Evolutionary conservation across 2,113 vertebrate species (phyloP).

Genomic region (Alouatta palliata): DNA sequence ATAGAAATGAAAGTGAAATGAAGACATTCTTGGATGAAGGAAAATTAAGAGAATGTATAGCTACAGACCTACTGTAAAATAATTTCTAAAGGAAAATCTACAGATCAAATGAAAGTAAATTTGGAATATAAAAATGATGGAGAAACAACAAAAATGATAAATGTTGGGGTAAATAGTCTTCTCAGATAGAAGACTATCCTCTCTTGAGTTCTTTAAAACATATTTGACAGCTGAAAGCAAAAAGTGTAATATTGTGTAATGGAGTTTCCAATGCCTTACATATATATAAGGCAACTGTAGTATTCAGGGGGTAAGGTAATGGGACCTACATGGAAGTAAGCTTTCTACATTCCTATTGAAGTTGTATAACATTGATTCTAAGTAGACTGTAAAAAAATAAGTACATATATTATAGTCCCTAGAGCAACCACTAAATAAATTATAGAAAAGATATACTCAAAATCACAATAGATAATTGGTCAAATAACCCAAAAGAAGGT

Average conservation of each 20-base stretch:
- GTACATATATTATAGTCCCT: not conserved
- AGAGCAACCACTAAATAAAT: not conserved
- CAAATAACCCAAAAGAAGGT: not conserved
- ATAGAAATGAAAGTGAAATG: not conserved
- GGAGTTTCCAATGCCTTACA: not conserved
- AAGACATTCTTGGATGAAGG: not conserved
- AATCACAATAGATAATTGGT: not conserved
- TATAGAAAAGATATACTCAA: not conserved
- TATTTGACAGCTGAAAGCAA: not conserved
- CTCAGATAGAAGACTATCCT: not conserved
- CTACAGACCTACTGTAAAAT: not conserved
- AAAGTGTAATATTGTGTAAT: not conserved
- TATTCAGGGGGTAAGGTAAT: not conserved
- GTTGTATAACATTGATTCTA: not conserved
- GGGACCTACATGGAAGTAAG: not conserved
- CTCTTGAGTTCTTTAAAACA: not conserved
- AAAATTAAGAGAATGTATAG: not conserved
- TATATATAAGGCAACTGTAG: not conserved
- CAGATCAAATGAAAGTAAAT: not conserved
- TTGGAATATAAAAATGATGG: not conserved
- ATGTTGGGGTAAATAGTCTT: not conserved
- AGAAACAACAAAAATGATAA: not conserved
- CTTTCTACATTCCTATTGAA: not conserved
- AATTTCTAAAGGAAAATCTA: conserved; percentile 10
- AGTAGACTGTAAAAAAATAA: not conserved